These are phyloP conservation scores for Xenopus borealis DNA, from an alignment of 2,113 vertebrate genomes.

Conservation along the genomic window DNA sequence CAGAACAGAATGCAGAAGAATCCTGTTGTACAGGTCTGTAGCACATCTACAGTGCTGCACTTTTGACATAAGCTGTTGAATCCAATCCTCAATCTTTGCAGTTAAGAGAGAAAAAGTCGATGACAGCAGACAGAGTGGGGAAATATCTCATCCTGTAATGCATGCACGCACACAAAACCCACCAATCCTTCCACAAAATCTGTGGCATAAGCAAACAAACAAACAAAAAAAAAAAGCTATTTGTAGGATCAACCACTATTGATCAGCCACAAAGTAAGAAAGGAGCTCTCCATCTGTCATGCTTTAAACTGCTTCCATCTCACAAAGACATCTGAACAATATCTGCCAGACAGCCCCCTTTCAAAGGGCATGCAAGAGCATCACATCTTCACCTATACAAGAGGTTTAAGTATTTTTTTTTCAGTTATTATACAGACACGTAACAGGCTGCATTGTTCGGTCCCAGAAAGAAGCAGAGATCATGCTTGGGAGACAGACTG, in stretches of 20 bases:
- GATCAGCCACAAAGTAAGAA: conserved; percentile 50
- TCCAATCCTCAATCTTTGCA: neutral
- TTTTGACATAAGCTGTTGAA: conserved; percentile 9
- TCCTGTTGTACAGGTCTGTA: neutral
- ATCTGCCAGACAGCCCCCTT: conserved; percentile 23
- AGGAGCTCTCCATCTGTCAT: conserved; percentile 51
- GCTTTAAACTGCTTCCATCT: conserved; percentile 44
- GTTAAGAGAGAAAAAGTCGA: neutral
- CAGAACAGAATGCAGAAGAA: neutral
- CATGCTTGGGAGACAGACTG: neutral
- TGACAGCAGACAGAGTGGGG: neutral
- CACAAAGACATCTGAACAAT: conserved; percentile 43
- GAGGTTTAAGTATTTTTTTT: conserved; percentile 19
- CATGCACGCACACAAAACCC: neutral
- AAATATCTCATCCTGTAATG: neutral
- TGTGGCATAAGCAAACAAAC: conserved; percentile 28
- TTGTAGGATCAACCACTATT: conserved; percentile 49
- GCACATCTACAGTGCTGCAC: neutral
- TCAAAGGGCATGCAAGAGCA: neutral
- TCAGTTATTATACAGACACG: neutral
- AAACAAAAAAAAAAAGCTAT: conserved; percentile 41
- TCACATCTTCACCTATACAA: conserved; percentile 10
- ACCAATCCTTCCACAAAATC: neutral
- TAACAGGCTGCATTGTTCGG: neutral
- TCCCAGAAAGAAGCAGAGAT: conserved; percentile 15